phyloP scores from a whole-genome alignment of 2,113 vertebrate genomes.

The Tursiops truncatus region DNA sequence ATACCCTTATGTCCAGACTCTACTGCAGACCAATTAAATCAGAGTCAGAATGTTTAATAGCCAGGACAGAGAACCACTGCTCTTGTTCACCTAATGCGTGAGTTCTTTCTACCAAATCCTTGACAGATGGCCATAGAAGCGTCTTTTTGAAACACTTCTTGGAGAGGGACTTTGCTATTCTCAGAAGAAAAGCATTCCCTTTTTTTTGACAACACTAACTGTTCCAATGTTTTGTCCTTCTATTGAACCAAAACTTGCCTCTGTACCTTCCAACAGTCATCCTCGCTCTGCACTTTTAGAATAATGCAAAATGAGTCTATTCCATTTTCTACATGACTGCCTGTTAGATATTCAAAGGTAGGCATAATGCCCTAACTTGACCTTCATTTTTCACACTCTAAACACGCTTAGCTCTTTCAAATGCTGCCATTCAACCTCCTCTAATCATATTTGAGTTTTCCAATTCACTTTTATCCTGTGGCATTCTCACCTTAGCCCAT shows the following conservation, averaged over 20 bases:
- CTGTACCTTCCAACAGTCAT: not conserved
- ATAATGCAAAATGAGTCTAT: slow-evolving; percentile 28
- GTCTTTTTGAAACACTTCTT: not conserved
- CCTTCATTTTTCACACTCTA: not conserved
- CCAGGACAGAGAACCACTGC: not conserved
- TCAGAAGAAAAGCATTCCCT: slow-evolving; percentile 23
- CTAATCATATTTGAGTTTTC: not conserved
- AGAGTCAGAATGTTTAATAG: not conserved
- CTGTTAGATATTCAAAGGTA: not conserved
- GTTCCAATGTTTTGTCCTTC: not conserved
- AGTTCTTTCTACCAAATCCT: not conserved
- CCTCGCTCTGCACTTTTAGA: not conserved
- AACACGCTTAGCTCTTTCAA: not conserved
- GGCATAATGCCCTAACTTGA: not conserved
- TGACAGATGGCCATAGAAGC: not conserved
- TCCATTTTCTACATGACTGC: slow-evolving; percentile 56
- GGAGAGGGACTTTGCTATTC: not conserved
- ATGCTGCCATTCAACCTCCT: not conserved
- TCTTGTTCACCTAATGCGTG: not conserved
- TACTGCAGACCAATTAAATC: not conserved
- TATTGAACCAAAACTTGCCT: not conserved
- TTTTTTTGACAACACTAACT: slow-evolving; percentile 50
- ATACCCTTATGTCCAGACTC: not conserved
- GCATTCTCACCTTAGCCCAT: not conserved
- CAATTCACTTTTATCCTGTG: not conserved